Evolutionary conservation across 2,888 invertebrate species (phyloP).

Genomic region (Dilophus febrilis): DNA sequence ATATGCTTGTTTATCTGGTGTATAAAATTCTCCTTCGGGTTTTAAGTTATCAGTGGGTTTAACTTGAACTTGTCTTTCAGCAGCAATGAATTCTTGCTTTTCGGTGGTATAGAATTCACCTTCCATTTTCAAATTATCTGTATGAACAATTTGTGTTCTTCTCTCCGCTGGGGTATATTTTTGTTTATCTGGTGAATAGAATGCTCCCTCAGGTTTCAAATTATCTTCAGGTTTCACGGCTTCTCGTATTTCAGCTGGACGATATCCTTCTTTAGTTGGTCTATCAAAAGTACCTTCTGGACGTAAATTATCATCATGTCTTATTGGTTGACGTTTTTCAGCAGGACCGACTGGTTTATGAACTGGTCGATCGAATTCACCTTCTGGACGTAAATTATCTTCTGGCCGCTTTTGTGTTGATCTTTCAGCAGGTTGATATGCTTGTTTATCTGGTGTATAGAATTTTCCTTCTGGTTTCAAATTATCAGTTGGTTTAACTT

Average conservation of each 20-base stretch:
- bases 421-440: slow-evolving; percentile 34
- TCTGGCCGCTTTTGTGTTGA: slow-evolving; percentile 36
- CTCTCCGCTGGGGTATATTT: slow-evolving; percentile 27
- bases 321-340: slow-evolving; percentile 28
- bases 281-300: slow-evolving; percentile 40
- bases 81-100: slow-evolving; percentile 22
- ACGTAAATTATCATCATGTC: slow-evolving; percentile 28
- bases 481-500: slow-evolving; percentile 32
- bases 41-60: slow-evolving; percentile 31
- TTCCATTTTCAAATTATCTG: slow-evolving; percentile 29
- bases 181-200: slow-evolving; percentile 23
- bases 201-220: slow-evolving; percentile 29
- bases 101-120: slow-evolving; percentile 29
- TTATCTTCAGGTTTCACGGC: slow-evolving; percentile 30
- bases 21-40: slow-evolving; percentile 22
- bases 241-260: slow-evolving; percentile 30
- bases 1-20: slow-evolving; percentile 31
- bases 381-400: slow-evolving; percentile 25
- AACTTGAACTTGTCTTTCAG: slow-evolving; percentile 23
- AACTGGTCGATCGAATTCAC: slow-evolving; percentile 25
- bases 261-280: slow-evolving; percentile 18
- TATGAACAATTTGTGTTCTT: slow-evolving; percentile 21
- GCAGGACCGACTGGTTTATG: slow-evolving; percentile 25
- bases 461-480: slow-evolving; percentile 35
- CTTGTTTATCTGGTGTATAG: slow-evolving; percentile 31